Conservation (phyloP, 2,113 vertebrate species). For the Procavia capensis region DNA sequence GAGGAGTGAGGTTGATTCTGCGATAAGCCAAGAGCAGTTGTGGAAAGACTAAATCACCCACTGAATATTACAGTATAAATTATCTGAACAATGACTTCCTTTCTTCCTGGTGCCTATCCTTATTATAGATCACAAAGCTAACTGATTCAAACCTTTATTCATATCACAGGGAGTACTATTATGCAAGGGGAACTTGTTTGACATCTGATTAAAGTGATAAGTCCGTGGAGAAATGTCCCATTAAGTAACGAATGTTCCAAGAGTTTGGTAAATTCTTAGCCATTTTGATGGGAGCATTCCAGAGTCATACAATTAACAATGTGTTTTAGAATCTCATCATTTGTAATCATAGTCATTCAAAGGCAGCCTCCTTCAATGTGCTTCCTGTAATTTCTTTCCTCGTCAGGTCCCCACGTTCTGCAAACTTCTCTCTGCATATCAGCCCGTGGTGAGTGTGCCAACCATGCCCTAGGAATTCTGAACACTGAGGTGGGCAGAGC, state of each 20-base stretch:
- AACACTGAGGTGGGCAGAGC: not conserved
- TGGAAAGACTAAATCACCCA: not conserved
- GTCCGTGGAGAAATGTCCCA: not conserved
- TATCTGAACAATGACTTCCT: not conserved
- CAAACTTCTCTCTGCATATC: not conserved
- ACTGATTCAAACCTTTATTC: not conserved
- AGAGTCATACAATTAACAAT: not conserved
- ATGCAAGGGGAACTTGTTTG: not conserved
- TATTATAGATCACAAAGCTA: not conserved
- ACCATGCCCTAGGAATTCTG: not conserved
- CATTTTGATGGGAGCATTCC: not conserved
- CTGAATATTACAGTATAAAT: not conserved
- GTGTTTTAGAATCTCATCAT: not conserved
- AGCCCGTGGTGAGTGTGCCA: not conserved
- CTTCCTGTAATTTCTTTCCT: not conserved
- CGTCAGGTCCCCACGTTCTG: not conserved
- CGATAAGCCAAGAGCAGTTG: not conserved
- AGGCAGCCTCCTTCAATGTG: not conserved
- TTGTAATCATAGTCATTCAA: not conserved
- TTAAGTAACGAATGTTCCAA: not conserved
- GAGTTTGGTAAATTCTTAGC: not conserved
- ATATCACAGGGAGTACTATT: not conserved
- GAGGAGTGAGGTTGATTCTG: not conserved
- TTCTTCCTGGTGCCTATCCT: not conserved
- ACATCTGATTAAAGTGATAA: not conserved